Evolutionary conservation across 2,888 invertebrate species (phyloP).

Genomic region (Chouioia cunea): DNA sequence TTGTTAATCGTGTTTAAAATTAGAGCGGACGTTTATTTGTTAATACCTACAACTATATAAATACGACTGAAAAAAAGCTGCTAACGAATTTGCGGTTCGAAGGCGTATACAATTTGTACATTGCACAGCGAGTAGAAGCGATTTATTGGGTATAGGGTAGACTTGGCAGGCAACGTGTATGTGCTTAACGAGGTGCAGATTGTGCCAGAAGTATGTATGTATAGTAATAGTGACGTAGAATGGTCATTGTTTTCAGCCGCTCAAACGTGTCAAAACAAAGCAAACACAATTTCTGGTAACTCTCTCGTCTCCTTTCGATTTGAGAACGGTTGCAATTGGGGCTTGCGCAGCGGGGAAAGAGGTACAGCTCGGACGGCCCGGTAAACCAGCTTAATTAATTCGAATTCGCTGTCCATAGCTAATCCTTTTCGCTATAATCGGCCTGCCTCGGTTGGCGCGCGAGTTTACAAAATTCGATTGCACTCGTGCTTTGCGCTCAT

Average conservation of each 20-base stretch:
- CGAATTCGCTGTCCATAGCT: conserved; percentile 52
- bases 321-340: not conserved
- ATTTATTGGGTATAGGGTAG: no score
- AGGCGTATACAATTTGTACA: no score
- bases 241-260: conserved; percentile 5
- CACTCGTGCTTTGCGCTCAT: conserved; percentile 45
- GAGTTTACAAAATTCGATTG: conserved; percentile 44
- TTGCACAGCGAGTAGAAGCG: no score
- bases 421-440: conserved; percentile 51
- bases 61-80: no score
- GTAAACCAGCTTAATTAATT: conserved; percentile 55
- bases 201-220: not conserved
- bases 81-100: no score
- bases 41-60: no score
- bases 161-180: no score
- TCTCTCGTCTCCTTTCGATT: conserved; percentile 23
- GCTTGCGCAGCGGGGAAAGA: not conserved
- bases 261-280: conserved; percentile 33
- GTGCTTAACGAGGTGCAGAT: not conserved
- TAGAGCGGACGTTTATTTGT: no score
- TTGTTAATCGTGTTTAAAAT: no score
- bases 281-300: conserved; percentile 35
- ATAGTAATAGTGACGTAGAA: not conserved
- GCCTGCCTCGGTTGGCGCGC: conserved; percentile 32
- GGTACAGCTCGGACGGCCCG: not conserved